Base-by-base conservation (phyloP, 2,797 vertebrate species). In the Cryptoprocta ferox region DNA sequence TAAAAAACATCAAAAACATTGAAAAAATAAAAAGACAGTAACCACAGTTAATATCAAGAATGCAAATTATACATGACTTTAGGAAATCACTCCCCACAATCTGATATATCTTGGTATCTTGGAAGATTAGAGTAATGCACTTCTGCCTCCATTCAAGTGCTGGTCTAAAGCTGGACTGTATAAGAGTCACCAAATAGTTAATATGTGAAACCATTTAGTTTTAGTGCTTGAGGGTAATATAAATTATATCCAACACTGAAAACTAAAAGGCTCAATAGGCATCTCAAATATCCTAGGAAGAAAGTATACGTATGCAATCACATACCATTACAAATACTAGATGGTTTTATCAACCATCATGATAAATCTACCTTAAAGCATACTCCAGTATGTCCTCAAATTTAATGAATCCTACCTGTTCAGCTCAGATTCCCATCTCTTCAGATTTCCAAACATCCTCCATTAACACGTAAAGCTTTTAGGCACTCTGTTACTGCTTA, bases 391-490 rank as follows among this genome's bases (percentile, higher is more conserved):
- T 63, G 66, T 15, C n/a, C 11, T 91, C 30, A 73, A 32, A 89
- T 85, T 81, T 89, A 82, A 92, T 85, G 66, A 89, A 39, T 70
- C 35, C 59, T 80, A 84, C 63, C 66, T 87, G 76, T 61, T 8
- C 48, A 95, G 21, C 80, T 63, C 56, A 89, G 37, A 83, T 66
- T 59, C 39, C 89, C 37, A 37, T 73, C 73, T 89, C 80, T 73
- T 68, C 65, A 61, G 50, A 89, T 71, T 92, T 35, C 61, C 37
- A 86, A 78, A 87, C 35, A 86, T 79, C 21, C 11, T 85, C 16
- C 59, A 94, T 78, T 65, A 82, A 90, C 30, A 59, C 8, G 12
- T 66, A 94, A 95, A 79, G 45, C 37, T 78, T 87, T 92, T 53
- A 90, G 21, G 12, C 13, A 16, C 37, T 81, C 6, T 39, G 12